phyloP scores from a whole-genome alignment of 1,140 invertebrate genomes.

The Nilaparvata lugens region DNA sequence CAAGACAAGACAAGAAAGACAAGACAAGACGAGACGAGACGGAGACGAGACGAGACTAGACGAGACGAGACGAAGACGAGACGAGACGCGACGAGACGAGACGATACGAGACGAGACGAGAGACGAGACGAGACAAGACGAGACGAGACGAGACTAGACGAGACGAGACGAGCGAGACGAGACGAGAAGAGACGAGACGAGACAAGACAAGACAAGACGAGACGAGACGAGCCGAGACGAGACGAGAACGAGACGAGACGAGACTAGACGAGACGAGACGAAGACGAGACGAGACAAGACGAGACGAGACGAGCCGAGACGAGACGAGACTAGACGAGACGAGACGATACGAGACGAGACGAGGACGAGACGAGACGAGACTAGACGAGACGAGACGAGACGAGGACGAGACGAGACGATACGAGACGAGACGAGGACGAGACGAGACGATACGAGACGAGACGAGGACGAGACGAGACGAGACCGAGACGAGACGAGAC shows the following conservation, averaged over 20 bases:
- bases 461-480: not conserved
- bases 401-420: too few relatives aligned
- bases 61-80: too few relatives aligned
- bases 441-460: not conserved
- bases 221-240: conserved; percentile 1
- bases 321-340: not conserved
- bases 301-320: conserved; percentile 5
- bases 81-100: too few relatives aligned
- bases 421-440: not conserved
- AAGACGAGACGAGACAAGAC: conserved; percentile 3
- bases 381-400: too few relatives aligned
- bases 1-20: too few relatives aligned
- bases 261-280: too few relatives aligned
- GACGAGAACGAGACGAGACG: conserved; percentile 8
- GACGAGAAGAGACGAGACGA: not conserved
- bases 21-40: not conserved
- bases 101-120: too few relatives aligned
- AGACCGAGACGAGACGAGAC: not conserved
- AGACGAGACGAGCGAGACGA: not conserved
- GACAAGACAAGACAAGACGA: not conserved
- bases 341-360: not conserved
- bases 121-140: not conserved
- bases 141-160: not conserved
- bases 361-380: too few relatives aligned
- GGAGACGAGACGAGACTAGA: not conserved